phyloP scores from a whole-genome alignment of 2,888 invertebrate species.

The Rhagonycha fulva region DNA sequence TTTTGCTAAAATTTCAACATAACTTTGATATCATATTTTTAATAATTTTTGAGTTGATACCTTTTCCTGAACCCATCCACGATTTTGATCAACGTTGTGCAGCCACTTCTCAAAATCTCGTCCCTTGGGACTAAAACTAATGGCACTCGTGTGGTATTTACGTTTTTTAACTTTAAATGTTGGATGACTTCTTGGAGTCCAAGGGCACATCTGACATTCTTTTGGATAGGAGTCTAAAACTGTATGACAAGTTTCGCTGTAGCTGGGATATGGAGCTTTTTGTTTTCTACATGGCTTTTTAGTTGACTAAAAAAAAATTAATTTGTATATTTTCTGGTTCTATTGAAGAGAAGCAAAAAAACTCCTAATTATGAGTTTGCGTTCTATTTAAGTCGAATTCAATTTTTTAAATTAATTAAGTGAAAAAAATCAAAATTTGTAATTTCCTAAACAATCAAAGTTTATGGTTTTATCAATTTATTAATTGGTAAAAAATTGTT shows the following conservation, averaged over 20 bases:
- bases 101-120: constrained; percentile 7
- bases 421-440: neutral
- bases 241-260: constrained; percentile 42
- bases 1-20: no score
- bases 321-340: neutral
- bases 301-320: neutral
- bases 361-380: neutral
- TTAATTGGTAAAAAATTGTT: neutral
- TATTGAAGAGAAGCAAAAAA: neutral
- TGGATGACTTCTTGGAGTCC: constrained; percentile 38
- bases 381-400: neutral
- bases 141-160: constrained; percentile 33
- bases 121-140: constrained; percentile 8
- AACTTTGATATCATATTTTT: neutral
- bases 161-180: constrained; percentile 37
- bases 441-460: neutral
- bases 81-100: neutral
- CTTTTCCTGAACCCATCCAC: constrained; percentile 12
- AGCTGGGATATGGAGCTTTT: constrained; percentile 42
- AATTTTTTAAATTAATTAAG: neutral
- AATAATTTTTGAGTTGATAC: neutral
- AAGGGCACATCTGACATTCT: constrained; percentile 42
- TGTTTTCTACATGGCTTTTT: constrained; percentile 35
- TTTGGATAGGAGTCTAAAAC: constrained; percentile 35
- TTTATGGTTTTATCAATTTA: neutral